Conservation (phyloP, 2,888 invertebrate genomes). For the Eupsilia transversa region DNA sequence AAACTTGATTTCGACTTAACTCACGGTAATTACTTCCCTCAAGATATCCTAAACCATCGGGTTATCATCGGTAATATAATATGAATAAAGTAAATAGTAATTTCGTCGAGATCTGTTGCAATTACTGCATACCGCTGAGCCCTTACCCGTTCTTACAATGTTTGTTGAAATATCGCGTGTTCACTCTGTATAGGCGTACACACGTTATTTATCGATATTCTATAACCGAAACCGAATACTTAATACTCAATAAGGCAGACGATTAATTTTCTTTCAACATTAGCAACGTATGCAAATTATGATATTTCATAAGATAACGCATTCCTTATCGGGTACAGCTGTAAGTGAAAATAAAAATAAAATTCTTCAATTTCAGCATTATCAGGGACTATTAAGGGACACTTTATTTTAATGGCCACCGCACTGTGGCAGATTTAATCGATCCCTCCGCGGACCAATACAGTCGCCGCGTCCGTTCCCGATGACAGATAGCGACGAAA, state of each 20-base stretch:
- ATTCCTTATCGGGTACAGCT: constrained; percentile 71
- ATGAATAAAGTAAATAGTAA: constrained; percentile 61
- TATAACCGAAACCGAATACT: constrained; percentile 66
- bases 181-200: constrained; percentile 41
- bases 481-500: constrained; percentile 88
- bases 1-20: constrained; percentile 49
- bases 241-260: constrained; percentile 63
- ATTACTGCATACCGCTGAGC: constrained; percentile 63
- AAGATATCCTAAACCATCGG: constrained; percentile 45
- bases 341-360: constrained; percentile 69
- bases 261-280: constrained; percentile 67
- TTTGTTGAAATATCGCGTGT: constrained; percentile 64
- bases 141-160: constrained; percentile 62
- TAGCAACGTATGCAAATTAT: constrained; percentile 70
- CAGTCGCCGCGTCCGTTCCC: constrained; percentile 78
- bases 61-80: constrained; percentile 63
- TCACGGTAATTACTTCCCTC: constrained; percentile 50
- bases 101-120: constrained; percentile 65
- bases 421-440: constrained; percentile 85
- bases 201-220: constrained; percentile 63
- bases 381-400: constrained; percentile 82
- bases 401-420: constrained; percentile 85
- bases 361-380: constrained; percentile 76
- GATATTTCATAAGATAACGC: constrained; percentile 68
- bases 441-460: constrained; percentile 72